A percentile compares a stretch with the other conserved stretches of the same genome.
phyloP scores from a whole-genome alignment of 2,888 invertebrate genomes.

The Acleris laterana region DNA sequence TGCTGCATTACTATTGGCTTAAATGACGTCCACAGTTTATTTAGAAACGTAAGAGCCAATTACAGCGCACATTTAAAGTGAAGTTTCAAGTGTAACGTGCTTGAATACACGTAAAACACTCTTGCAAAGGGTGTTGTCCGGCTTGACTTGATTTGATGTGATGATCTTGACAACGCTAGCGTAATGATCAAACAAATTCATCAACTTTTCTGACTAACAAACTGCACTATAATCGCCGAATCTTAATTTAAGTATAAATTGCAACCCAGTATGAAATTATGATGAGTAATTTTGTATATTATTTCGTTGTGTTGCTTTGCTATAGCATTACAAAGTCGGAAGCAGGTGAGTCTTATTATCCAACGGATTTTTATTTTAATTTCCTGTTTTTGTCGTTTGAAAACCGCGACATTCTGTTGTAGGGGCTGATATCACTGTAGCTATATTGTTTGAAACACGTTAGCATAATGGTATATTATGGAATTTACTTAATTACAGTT shows the following conservation, averaged over 20 bases:
- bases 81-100: slow-evolving; percentile 4
- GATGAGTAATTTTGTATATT: slow-evolving; percentile 73
- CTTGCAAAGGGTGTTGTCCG: slow-evolving; percentile 73
- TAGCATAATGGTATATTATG: too few relatives aligned
- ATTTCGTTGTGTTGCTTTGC: slow-evolving; percentile 75
- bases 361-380: slow-evolving; percentile 33
- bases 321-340: slow-evolving; percentile 63
- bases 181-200: slow-evolving; percentile 80
- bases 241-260: slow-evolving; percentile 37
- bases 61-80: not conserved
- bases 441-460: too few relatives aligned
- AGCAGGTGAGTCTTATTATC: slow-evolving; percentile 65
- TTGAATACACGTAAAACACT: slow-evolving; percentile 45
- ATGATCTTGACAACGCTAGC: slow-evolving; percentile 63
- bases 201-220: slow-evolving; percentile 61
- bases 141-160: slow-evolving; percentile 45
- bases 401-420: not conserved
- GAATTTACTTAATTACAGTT: too few relatives aligned
- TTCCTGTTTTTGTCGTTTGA: not conserved
- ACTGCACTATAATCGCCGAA: slow-evolving; percentile 44
- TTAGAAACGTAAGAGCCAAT: slow-evolving; percentile 18
- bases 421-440: not conserved
- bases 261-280: slow-evolving; percentile 74
- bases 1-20: slow-evolving; percentile 19
- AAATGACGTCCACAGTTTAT: not conserved